Conservation (phyloP, 2,888 invertebrate genomes). For the Pristionchus entomophagus region DNA sequence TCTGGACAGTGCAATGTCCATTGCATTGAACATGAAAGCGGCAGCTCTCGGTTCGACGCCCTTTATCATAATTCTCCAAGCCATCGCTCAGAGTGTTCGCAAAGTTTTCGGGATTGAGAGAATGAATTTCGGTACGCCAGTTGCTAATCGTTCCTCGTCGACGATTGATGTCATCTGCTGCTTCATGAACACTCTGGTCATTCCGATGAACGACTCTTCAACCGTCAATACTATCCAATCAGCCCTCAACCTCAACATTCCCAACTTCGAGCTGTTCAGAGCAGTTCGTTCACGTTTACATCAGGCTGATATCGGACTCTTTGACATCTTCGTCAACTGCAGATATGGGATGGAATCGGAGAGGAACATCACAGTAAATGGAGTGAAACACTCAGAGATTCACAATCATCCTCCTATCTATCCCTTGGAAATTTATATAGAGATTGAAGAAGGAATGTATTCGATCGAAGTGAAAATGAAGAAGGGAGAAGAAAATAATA, state of each 20-base stretch:
- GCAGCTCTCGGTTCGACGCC: background rate
- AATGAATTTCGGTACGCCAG: slow-evolving; percentile 61
- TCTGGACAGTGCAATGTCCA: background rate
- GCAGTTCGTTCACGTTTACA: background rate
- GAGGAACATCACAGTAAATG: slow-evolving; percentile 9
- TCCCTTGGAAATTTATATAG: slow-evolving; percentile 19
- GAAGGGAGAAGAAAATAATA: background rate
- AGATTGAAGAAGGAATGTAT: background rate
- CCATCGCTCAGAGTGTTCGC: background rate
- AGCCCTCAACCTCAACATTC: background rate
- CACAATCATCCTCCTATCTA: background rate
- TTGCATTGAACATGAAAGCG: background rate
- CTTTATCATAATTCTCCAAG: background rate
- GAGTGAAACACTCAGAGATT: background rate
- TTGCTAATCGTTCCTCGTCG: slow-evolving; percentile 53
- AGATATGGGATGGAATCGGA: slow-evolving; percentile 66
- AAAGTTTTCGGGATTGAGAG: background rate
- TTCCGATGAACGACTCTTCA: slow-evolving; percentile 44
- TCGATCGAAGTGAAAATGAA: slow-evolving; percentile 2
- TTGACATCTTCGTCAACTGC: slow-evolving; percentile 67
- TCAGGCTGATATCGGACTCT: slow-evolving; percentile 35
- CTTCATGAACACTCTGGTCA: slow-evolving; percentile 66
- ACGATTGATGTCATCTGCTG: slow-evolving; percentile 60
- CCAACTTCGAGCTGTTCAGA: slow-evolving; percentile 3
- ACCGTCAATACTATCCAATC: background rate